Evolutionary conservation across 2,888 invertebrate species (phyloP), one percentile per base, ranked within the genome.

Genomic region (Bombylius major): DNA sequence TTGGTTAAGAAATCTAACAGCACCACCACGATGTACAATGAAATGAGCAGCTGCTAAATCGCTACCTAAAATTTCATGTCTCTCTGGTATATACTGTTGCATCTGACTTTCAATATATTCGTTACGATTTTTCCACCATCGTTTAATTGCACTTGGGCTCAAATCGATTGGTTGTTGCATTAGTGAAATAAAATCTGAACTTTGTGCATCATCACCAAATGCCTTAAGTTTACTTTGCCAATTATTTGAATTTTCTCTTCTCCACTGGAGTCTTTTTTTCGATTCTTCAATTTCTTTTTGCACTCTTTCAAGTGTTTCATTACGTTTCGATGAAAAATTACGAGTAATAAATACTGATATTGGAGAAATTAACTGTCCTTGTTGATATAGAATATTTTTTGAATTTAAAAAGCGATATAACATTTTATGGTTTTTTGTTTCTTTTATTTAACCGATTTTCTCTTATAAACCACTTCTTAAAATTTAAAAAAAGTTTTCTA

Each of bases 31-130:
- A 68, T 78, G 78, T 3, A 89, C 77, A 51, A 95, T 75, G 70
- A 94, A 95, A 75, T 93, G 89, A 9, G 95, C 85, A 0, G 89
- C 84, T 3, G 90, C 92, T 61, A 97, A 73, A 70, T 97, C 90
- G 44, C 83, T 75, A 0, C 94, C 95, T 2, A 89, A 70, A 45
- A 76, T 72, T 56, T 79, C 68, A 61, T 83, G 78, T 58, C 87
- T 75, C 54, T 82, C 77, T 0, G 77, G 70, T 7, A 82, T 69
- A 67, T 75, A 84, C 56, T 74, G 76, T 65, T 89, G 87, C 66
- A 80, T 75, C 54, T 76, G 69, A 39, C 80, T 78, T 61, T 81
- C 79, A 56, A 71, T 72, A 0, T 76, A 65, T 51, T 73, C 73
- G 60, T 77, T 72, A 61, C 77, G 77, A 3, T 72, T 71, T 1